phyloP scores from a whole-genome alignment of 2,113 vertebrate genomes.

The Chrysemys picta region DNA sequence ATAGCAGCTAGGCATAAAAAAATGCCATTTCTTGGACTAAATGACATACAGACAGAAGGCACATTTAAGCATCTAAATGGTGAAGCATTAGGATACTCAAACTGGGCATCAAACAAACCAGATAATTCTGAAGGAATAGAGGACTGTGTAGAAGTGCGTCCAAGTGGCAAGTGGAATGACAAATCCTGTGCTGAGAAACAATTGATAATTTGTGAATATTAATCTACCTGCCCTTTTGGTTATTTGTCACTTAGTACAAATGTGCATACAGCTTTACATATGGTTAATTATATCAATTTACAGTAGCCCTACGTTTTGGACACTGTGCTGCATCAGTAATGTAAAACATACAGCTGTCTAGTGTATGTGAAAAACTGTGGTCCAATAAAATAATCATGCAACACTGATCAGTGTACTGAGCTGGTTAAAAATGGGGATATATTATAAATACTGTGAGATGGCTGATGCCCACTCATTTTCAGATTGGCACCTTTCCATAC shows the following conservation, averaged over 20 bases:
- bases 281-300: background rate
- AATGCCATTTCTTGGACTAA: background rate
- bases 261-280: background rate
- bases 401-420: background rate
- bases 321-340: background rate
- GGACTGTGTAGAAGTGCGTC: background rate
- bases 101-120: background rate
- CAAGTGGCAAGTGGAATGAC: background rate
- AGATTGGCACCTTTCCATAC: background rate
- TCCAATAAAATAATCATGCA: background rate
- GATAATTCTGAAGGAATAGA: background rate
- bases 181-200: background rate
- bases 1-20: background rate
- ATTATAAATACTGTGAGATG: background rate
- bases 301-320: background rate
- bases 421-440: background rate
- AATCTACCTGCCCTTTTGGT: rapidly evolving
- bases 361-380: background rate
- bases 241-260: background rate
- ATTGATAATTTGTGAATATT: background rate
- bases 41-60: background rate
- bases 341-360: background rate
- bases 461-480: background rate
- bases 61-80: background rate
- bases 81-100: background rate